Base-by-base conservation (phyloP, 2,888 invertebrate genomes). In the Drosophila subsilvestris region DNA sequence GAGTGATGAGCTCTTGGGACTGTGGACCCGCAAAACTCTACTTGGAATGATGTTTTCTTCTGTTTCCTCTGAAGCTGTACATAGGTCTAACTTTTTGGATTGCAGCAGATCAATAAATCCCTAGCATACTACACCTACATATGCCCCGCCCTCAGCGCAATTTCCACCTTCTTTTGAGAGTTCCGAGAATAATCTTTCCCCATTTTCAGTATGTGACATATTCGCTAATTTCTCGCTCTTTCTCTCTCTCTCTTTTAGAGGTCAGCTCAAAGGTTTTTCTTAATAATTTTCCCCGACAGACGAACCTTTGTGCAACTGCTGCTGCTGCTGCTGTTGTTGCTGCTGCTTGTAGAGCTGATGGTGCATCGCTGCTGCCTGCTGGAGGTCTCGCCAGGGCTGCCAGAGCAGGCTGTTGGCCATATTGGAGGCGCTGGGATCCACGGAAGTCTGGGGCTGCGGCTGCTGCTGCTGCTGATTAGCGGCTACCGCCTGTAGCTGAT, bases 361-460 rank as follows among this genome's bases (percentile, higher is more conserved):
- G 71, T 90, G 91, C 73, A 89, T 89, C 48, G 90, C 90, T 61
- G 83, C 91, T 14, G 90, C 90, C 63, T 90, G 90, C 68, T 90
- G 90, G 47, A 92, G 85, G 80, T 91, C 91, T 47, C 90, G 89
- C 91, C 91, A 91, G 44, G 91, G 91, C 59, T 92, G 91, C 91
- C 91, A 91, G 9, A 91, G 75, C 63, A 91, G 81, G 71, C 91
- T 90, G 73, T 90, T 91, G 48, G 90, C 89, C 80, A 90, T 89
- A 78, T 90, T 90, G 20, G 89, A 80, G 25, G 89, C 80, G 58
- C 86, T 84, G 1, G 59, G 51, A 32, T 69, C 67, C 22, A 47
- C n/a, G 18, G 42, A 27, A n/a, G 72, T 17, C 27, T 80, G 86
- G 18, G 78, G 78, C 27, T 68, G 65, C 4, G 73, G 63, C 10